Evolutionary conservation across 2,113 vertebrate species (phyloP).

Genomic region (Hippocampus mohnikei): DNA sequence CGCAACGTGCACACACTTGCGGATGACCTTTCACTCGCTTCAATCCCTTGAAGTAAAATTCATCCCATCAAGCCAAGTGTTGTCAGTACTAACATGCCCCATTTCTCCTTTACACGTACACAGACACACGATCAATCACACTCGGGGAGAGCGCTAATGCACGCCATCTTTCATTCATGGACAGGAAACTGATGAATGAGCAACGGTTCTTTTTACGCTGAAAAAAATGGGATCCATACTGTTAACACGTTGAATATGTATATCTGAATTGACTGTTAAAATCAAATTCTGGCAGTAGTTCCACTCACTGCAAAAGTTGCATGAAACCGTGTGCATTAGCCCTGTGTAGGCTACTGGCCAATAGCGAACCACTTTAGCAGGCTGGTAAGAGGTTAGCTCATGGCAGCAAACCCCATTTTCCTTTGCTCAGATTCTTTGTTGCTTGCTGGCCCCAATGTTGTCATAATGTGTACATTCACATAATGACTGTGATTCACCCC

Average conservation of each 20-base stretch:
- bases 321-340: not conserved
- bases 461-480: not conserved
- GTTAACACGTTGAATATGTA: not conserved
- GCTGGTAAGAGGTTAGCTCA: too few species aligned
- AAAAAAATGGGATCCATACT: constrained; percentile 28
- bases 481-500: not conserved
- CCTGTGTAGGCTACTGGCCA: not conserved
- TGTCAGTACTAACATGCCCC: constrained; percentile 39
- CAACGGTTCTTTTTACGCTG: constrained; percentile 21
- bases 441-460: not conserved
- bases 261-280: constrained; percentile 7
- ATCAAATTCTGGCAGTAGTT: not conserved
- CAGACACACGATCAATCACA: constrained; percentile 40
- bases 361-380: not conserved
- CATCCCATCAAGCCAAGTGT: constrained; percentile 43
- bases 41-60: constrained; percentile 58
- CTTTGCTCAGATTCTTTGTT: not conserved
- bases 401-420: not conserved
- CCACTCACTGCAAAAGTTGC: not conserved
- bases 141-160: constrained; percentile 35
- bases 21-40: constrained; percentile 54
- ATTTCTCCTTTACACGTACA: constrained; percentile 23
- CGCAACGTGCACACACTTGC: constrained; percentile 18
- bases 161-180: constrained; percentile 56
- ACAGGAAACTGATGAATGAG: constrained; percentile 38